Percentiles rank a stretch among this genome's conserved stretches.
Conservation (phyloP, 1,140 invertebrate species). For the Drosophila sp. region DNA sequence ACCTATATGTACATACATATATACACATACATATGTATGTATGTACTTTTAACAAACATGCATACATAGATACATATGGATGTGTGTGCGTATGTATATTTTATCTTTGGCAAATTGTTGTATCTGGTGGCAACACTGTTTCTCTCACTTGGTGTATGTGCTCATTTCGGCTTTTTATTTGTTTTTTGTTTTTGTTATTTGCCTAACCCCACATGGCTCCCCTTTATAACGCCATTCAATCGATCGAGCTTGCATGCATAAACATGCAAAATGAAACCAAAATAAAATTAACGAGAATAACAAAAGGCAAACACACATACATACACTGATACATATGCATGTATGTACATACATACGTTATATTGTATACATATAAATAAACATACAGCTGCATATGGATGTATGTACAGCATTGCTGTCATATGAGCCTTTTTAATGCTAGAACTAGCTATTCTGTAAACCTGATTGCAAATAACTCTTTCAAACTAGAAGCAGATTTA, state of each 20-base stretch:
- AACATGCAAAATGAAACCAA: slow-evolving; percentile 79
- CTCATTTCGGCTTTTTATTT: slow-evolving; percentile 22
- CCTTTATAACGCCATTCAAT: slow-evolving; percentile 45
- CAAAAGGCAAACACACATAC: slow-evolving; percentile 68
- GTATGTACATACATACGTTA: slow-evolving; percentile 30
- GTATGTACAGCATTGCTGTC: slow-evolving; percentile 27
- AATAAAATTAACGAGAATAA: slow-evolving; percentile 79
- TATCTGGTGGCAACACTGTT: slow-evolving; percentile 19
- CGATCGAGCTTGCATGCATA: slow-evolving; percentile 74
- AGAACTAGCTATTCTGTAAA: neutral
- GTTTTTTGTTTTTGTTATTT: slow-evolving; percentile 28
- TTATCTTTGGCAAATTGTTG: slow-evolving; percentile 11
- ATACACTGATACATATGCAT: slow-evolving; percentile 21
- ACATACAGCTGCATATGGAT: slow-evolving; percentile 28
- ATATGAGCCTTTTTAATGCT: slow-evolving; percentile 1
- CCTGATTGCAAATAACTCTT: no score
- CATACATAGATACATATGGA: neutral
- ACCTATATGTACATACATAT: neutral
- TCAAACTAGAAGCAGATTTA: no score
- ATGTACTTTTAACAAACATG: neutral
- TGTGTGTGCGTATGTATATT: neutral
- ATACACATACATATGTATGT: neutral
- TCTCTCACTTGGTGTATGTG: slow-evolving; percentile 17
- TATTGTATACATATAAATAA: slow-evolving; percentile 45
- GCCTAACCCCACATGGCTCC: slow-evolving; percentile 61